phyloP scores from a whole-genome alignment of 2,113 vertebrate species.

The Seriola dumerili region DNA sequence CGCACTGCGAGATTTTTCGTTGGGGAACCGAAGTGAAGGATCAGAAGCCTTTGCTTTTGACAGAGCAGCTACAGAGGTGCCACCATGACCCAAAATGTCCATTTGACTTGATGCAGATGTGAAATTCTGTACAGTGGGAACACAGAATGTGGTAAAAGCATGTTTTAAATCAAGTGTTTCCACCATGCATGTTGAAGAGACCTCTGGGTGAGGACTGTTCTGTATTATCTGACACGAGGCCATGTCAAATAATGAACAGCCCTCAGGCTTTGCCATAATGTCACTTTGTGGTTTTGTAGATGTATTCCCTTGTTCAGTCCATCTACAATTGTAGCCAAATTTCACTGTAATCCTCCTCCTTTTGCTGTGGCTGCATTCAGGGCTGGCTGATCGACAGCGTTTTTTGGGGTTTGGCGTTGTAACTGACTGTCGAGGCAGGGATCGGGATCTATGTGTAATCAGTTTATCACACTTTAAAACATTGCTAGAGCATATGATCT shows the following conservation, averaged over 20 bases:
- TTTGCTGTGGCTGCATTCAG: conserved; percentile 61
- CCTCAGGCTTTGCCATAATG: neutral
- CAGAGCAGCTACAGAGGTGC: neutral
- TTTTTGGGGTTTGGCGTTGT: conserved; percentile 66
- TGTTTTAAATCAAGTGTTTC: conserved; percentile 13
- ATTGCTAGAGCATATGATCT: neutral
- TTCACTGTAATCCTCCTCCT: conserved; percentile 48
- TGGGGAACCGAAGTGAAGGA: neutral
- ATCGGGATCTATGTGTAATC: conserved; percentile 25
- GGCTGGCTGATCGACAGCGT: conserved; percentile 69
- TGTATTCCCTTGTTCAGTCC: neutral
- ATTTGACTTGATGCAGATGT: neutral
- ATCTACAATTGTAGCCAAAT: neutral
- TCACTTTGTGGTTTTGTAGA: conserved; percentile 1
- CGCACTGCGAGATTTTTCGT: neutral
- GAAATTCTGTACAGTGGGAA: conserved; percentile 28
- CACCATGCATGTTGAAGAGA: neutral
- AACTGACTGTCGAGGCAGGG: conserved; percentile 23
- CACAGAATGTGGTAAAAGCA: conserved; percentile 11
- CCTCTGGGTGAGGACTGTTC: neutral
- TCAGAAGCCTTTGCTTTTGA: neutral
- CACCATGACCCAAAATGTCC: neutral
- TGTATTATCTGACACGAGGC: neutral
- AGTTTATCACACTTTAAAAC: neutral
- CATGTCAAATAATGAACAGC: conserved; percentile 7